phyloP scores from a whole-genome alignment of 2,797 vertebrate genomes.

The Chaetophractus vellerosus region DNA sequence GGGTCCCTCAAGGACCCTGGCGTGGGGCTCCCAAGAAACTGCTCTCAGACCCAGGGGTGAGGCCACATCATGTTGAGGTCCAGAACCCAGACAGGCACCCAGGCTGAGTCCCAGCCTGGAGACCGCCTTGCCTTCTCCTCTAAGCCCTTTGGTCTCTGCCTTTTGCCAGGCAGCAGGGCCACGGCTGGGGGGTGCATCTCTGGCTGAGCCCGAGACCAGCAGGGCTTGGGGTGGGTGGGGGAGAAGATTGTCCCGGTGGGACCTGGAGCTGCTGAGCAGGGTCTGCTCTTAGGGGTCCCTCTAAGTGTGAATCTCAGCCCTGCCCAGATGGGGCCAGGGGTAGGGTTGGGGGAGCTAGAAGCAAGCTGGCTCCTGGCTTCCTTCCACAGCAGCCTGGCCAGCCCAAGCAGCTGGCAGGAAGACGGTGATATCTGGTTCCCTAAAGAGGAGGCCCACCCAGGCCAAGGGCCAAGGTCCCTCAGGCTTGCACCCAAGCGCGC shows the following conservation, averaged over 20 bases:
- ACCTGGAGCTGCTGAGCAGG: not conserved
- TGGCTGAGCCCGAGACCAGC: not conserved
- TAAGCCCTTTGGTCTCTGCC: not conserved
- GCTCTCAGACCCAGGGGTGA: not conserved
- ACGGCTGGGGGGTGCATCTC: rapidly evolving
- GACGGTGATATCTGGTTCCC: not conserved
- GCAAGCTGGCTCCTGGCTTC: not conserved
- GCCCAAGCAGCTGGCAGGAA: too few species aligned
- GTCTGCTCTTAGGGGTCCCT: not conserved
- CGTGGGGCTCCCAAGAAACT: not conserved
- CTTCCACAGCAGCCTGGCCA: not conserved
- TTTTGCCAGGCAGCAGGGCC: not conserved
- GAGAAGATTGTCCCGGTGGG: not conserved
- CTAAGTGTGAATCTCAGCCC: not conserved
- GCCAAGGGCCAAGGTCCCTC: not conserved
- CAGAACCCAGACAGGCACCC: not conserved
- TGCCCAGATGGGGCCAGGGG: not conserved
- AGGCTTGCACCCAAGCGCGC: not conserved
- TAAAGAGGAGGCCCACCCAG: not conserved
- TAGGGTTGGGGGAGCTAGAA: not conserved
- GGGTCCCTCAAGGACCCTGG: not conserved
- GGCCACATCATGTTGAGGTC: not conserved
- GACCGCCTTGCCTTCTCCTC: not conserved
- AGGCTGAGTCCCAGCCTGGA: not conserved
- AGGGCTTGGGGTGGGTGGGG: not conserved